phyloP scores from a whole-genome alignment of 2,888 invertebrate genomes.

The Ligdia adustata region DNA sequence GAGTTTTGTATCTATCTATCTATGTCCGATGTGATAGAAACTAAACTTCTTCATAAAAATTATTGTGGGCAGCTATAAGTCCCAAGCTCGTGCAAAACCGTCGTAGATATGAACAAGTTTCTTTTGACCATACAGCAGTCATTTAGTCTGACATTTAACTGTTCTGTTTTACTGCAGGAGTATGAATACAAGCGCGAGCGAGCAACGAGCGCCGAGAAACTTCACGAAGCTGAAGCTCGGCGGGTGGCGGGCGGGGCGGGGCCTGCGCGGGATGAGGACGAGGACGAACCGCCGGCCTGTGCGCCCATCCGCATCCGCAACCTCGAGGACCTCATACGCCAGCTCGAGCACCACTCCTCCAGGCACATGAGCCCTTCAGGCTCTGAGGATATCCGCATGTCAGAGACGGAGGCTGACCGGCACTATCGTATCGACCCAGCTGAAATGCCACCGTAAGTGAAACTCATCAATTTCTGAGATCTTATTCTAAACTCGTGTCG shows the following conservation, averaged over 20 bases:
- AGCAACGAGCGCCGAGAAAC: conserved; percentile 88
- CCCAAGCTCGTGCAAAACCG: too few relatives aligned
- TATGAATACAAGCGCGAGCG: conserved; percentile 85
- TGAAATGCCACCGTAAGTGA: conserved; percentile 75
- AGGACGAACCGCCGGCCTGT: conserved; percentile 90
- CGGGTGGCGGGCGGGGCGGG: conserved; percentile 66
- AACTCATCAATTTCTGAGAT: too few relatives aligned
- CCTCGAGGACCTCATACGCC: conserved; percentile 94
- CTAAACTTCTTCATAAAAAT: too few relatives aligned
- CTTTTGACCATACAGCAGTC: too few relatives aligned
- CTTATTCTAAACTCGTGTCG: too few relatives aligned
- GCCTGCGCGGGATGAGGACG: conserved; percentile 83
- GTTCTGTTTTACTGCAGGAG: conserved; percentile 58
- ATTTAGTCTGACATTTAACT: too few relatives aligned
- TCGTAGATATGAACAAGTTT: too few relatives aligned
- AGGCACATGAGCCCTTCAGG: conserved; percentile 96
- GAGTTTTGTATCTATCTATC: too few relatives aligned
- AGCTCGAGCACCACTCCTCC: conserved; percentile 93
- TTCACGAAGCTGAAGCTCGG: conserved; percentile 88
- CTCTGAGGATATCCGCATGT: conserved; percentile 94
- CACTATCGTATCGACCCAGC: conserved; percentile 91
- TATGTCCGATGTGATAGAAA: too few relatives aligned
- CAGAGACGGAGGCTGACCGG: conserved; percentile 95
- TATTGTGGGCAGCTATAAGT: too few relatives aligned
- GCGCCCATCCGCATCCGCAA: conserved; percentile 95